These are phyloP conservation scores for Drosophila carrolli DNA, from an alignment of 1,140 invertebrate species.

Conservation along the genomic window DNA sequence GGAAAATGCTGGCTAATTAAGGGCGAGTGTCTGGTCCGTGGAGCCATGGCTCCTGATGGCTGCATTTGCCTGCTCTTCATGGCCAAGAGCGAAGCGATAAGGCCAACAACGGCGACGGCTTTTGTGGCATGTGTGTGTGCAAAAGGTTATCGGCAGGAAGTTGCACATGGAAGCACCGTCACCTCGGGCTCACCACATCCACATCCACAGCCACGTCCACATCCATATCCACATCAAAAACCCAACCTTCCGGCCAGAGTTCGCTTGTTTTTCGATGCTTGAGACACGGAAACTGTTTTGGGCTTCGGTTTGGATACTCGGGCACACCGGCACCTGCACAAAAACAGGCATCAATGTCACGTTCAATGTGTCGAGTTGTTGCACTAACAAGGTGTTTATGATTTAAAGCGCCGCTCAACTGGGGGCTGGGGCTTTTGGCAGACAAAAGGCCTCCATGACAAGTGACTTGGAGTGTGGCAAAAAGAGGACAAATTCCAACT, in stretches of 20 bases:
- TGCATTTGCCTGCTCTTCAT: constrained; percentile 38
- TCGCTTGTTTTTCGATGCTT: constrained; percentile 59
- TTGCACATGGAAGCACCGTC: constrained; percentile 65
- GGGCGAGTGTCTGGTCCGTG: constrained; percentile 24
- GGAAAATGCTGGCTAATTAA: constrained; percentile 51
- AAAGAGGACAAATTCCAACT: constrained; percentile 46
- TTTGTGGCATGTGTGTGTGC: constrained; percentile 31
- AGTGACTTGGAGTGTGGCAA: constrained; percentile 57
- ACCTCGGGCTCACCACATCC: constrained; percentile 24
- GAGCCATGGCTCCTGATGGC: constrained; percentile 18
- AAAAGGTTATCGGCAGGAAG: constrained; percentile 76
- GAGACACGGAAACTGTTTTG: constrained; percentile 75
- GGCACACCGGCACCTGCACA: constrained; percentile 27
- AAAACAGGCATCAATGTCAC: constrained; percentile 83
- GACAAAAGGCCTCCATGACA: constrained; percentile 71
- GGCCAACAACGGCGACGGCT: constrained; percentile 49
- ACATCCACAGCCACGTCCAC: constrained; percentile 32
- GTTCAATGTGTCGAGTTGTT: constrained; percentile 73
- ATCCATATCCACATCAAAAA: constrained; percentile 13
- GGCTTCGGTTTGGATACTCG: constrained; percentile 18
- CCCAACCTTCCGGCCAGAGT: constrained; percentile 34
- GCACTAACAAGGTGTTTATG: constrained; percentile 80
- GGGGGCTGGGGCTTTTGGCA: constrained; percentile 35
- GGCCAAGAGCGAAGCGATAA: constrained; percentile 66
- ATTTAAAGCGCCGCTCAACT: constrained; percentile 56